Conservation (phyloP, 2,888 invertebrate species). For the Xestoiulus laeticollis region DNA sequence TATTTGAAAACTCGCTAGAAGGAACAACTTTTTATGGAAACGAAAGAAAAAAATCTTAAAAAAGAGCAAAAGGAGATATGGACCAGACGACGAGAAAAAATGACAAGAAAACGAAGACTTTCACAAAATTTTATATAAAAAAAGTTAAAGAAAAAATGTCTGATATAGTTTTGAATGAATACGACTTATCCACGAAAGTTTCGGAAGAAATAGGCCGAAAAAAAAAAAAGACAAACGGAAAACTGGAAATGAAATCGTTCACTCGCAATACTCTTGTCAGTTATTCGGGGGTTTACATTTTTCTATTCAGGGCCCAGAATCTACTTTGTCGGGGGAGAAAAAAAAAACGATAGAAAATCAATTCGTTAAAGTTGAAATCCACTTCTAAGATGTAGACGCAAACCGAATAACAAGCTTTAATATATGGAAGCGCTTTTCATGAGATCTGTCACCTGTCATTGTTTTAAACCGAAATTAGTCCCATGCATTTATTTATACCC, state of each 20-base stretch:
- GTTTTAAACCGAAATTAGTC: conserved; percentile 43
- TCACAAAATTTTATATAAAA: conserved; percentile 11
- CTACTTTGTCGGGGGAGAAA: background rate
- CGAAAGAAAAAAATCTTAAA: background rate
- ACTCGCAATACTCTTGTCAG: conserved; percentile 43
- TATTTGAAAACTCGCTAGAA: background rate
- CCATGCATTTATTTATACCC: conserved; percentile 27
- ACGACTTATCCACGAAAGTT: background rate
- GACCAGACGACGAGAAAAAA: background rate
- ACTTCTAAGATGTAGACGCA: conserved; percentile 16
- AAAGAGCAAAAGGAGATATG: conserved; percentile 3
- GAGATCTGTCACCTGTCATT: conserved; percentile 43
- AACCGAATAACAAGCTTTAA: conserved; percentile 24
- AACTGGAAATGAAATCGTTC: conserved; percentile 41
- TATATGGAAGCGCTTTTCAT: conserved; percentile 31
- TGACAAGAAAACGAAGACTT: conserved; percentile 16
- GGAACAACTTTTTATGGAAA: background rate
- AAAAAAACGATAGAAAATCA: conserved; percentile 30
- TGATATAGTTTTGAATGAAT: conserved; percentile 10
- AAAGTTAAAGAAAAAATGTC: conserved; percentile 10
- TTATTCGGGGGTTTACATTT: conserved; percentile 41
- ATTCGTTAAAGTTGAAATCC: conserved; percentile 39
- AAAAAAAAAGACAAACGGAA: conserved; percentile 24
- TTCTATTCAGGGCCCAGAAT: conserved; percentile 40
- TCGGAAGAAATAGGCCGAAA: background rate